phyloP scores from a whole-genome alignment of 2,797 vertebrate genomes.

The Chelon auratus region DNA sequence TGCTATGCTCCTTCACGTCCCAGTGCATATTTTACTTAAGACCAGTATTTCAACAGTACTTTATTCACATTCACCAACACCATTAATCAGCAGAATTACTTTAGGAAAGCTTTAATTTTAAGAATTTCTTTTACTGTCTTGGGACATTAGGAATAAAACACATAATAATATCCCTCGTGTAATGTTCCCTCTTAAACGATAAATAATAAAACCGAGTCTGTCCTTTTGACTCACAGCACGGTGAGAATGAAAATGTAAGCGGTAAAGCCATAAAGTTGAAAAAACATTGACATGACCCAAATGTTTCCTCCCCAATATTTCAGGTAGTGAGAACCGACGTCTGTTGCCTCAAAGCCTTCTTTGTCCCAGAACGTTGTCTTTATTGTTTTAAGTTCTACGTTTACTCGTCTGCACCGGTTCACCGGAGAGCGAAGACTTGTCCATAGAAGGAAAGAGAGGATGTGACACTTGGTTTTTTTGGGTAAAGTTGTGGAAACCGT shows the following conservation, averaged over 20 bases:
- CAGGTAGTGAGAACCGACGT: slow-evolving; percentile 38
- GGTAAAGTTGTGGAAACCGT: slow-evolving; percentile 60
- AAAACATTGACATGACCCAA: slow-evolving; percentile 33
- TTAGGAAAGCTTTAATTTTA: slow-evolving; percentile 12
- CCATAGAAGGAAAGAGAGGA: slow-evolving; percentile 64
- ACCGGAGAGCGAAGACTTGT: slow-evolving; percentile 46
- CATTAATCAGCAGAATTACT: slow-evolving; percentile 7
- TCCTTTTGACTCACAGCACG: slow-evolving; percentile 33
- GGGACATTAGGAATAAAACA: not conserved
- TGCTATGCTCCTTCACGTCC: too few species aligned
- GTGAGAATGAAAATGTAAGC: slow-evolving; percentile 32
- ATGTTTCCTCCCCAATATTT: slow-evolving; percentile 47
- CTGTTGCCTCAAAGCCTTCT: slow-evolving; percentile 67
- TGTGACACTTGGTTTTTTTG: slow-evolving; percentile 53
- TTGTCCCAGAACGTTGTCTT: slow-evolving; percentile 60
- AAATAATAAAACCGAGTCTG: slow-evolving; percentile 19
- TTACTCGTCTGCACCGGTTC: slow-evolving; percentile 64
- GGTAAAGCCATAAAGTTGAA: slow-evolving; percentile 38
- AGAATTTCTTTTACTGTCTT: slow-evolving; percentile 10
- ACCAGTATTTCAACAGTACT: too few species aligned
- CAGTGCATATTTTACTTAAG: too few species aligned
- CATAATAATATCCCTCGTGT: slow-evolving; percentile 4
- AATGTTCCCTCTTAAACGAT: slow-evolving; percentile 3
- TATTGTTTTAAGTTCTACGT: slow-evolving; percentile 77
- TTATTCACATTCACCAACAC: not conserved